Conservation (phyloP, 2,888 invertebrate genomes). For the Shargacucullia verbasci region DNA sequence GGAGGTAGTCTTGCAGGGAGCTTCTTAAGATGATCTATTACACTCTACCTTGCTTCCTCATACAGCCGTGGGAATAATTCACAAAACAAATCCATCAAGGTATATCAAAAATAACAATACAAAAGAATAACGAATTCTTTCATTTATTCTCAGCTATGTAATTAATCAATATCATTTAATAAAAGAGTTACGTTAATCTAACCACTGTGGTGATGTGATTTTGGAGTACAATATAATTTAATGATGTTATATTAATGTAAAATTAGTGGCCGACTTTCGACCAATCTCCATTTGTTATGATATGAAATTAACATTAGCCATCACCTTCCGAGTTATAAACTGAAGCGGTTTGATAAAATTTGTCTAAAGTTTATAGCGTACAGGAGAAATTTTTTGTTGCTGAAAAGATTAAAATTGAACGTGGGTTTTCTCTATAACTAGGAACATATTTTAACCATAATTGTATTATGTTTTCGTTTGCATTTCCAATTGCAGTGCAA, state of each 20-base stretch:
- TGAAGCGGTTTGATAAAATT: conserved; percentile 21
- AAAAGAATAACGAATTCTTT: background rate
- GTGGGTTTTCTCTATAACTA: too few relatives aligned
- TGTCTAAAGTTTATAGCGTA: background rate
- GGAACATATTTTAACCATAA: too few relatives aligned
- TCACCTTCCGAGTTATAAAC: conserved; percentile 9
- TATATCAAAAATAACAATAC: background rate
- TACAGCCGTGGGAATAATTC: conserved; percentile 16
- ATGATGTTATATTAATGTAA: conserved; percentile 37
- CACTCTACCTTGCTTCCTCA: background rate
- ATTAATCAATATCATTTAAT: conserved; percentile 17
- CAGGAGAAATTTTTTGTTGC: too few relatives aligned
- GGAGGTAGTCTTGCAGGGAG: too few relatives aligned
- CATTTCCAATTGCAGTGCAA: too few relatives aligned
- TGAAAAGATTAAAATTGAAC: too few relatives aligned
- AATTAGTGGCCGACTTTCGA: conserved; percentile 42
- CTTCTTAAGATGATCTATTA: background rate
- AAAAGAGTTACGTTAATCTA: conserved; percentile 24
- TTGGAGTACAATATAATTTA: conserved; percentile 16
- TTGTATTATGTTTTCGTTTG: too few relatives aligned
- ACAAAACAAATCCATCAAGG: conserved; percentile 4
- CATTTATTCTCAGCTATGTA: conserved; percentile 5
- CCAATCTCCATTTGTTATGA: conserved; percentile 32
- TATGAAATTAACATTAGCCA: conserved; percentile 39
- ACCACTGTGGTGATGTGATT: conserved; percentile 1